Evolutionary conservation across 2,888 invertebrate species (phyloP).

Genomic region (Neria commutata): DNA sequence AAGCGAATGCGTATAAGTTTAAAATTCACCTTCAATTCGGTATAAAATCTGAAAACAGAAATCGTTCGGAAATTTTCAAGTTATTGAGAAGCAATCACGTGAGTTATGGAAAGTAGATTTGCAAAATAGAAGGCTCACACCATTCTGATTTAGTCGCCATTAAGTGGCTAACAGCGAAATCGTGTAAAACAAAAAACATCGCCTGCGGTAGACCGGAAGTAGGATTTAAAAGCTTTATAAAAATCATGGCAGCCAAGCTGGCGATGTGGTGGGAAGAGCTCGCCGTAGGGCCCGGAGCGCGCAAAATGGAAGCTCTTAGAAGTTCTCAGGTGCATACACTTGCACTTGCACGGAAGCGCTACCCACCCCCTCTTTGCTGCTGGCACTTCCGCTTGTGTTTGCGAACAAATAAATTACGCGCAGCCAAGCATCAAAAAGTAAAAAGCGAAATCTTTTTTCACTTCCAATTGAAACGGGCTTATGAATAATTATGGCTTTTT

Average conservation of each 20-base stretch:
- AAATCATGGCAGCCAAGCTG: conserved; percentile 11
- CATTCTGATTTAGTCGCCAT: too few relatives aligned
- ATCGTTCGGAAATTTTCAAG: too few relatives aligned
- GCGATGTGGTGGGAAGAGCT: background rate
- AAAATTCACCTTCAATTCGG: too few relatives aligned
- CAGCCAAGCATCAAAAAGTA: conserved; percentile 20
- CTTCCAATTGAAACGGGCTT: conserved; percentile 29
- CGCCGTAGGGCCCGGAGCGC: background rate
- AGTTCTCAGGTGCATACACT: conserved; percentile 17
- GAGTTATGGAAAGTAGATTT: too few relatives aligned
- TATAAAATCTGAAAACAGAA: too few relatives aligned
- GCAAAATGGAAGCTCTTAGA: conserved; percentile 32
- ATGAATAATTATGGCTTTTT: conserved; percentile 52
- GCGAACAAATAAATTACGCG: conserved; percentile 9
- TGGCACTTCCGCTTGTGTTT: conserved; percentile 6
- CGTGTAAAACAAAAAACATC: conserved; percentile 10
- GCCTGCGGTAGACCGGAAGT: conserved; percentile 28
- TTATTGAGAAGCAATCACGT: too few relatives aligned
- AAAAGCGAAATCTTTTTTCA: background rate
- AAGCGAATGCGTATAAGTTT: too few relatives aligned
- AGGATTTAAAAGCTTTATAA: conserved; percentile 20
- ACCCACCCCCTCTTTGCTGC: background rate
- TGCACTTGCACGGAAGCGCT: conserved; percentile 15
- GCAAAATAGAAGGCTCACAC: too few relatives aligned
- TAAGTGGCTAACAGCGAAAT: conserved; percentile 24